Evolutionary conservation across 2,797 vertebrate genomes (phyloP).

Genomic region (Enteromius viviparus): DNA sequence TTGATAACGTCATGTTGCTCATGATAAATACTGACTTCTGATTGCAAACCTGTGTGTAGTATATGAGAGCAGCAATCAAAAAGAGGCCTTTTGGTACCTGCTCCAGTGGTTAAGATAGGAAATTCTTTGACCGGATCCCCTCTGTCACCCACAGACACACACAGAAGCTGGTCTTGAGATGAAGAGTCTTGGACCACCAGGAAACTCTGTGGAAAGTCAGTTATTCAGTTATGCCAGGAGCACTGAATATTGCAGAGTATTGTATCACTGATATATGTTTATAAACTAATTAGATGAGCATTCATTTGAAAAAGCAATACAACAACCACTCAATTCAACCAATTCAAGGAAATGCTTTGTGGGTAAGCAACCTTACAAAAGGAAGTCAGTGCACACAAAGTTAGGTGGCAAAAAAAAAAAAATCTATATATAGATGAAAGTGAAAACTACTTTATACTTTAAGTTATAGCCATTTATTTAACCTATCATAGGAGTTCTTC

Average conservation of each 20-base stretch:
- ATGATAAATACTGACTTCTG: not conserved
- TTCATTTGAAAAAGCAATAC: not conserved
- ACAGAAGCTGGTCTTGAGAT: conserved; percentile 70
- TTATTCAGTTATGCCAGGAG: not conserved
- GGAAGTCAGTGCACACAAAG: conserved; percentile 64
- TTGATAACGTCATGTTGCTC: not conserved
- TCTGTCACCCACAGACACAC: conserved; percentile 71
- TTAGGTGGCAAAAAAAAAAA: conserved; percentile 14
- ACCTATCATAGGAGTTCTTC: conserved; percentile 6
- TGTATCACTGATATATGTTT: not conserved
- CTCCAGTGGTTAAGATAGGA: conserved; percentile 61
- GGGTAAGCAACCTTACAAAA: conserved; percentile 60
- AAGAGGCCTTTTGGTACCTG: conserved; percentile 65
- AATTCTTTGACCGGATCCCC: conserved; percentile 67
- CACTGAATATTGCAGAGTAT: not conserved
- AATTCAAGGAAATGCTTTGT: conserved; percentile 21
- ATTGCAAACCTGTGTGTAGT: not conserved
- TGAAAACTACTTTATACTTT: not conserved
- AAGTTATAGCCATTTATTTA: not conserved
- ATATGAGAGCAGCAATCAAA: not conserved
- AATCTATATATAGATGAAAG: conserved; percentile 24
- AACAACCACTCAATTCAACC: conserved; percentile 10
- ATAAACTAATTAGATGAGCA: not conserved
- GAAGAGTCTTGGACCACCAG: conserved; percentile 72
- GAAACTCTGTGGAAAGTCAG: conserved; percentile 74